Evolutionary conservation across 2,797 vertebrate genomes (phyloP), one percentile per base, ranked within the genome.

Genomic region (Onychomys arenicola): DNA sequence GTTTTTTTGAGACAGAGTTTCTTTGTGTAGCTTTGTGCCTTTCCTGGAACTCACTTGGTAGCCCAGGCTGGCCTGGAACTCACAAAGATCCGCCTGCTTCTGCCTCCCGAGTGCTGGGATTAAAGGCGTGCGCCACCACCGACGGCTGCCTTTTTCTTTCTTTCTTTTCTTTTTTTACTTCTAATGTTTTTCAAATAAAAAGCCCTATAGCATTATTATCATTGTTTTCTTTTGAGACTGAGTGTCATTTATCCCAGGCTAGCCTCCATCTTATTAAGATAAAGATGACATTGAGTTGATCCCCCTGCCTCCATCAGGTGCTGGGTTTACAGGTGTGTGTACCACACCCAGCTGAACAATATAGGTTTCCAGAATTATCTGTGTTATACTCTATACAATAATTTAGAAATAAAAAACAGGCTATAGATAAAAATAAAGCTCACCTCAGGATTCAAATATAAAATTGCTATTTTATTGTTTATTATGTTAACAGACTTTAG

Each of bases 401-500:
- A 76, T 80, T 88, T 46, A 55, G 88, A 93, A 92, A 80, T 69
- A 21, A n/a, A 32, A 23, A 25, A 21, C 67, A 63, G 55, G 9
- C 11, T 17, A 59, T 81, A 81, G 29, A 85, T 90, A 25, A 95
- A 92, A 67, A 92, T 34, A 88, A 91, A 92, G 82, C 46, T 78
- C 23, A 88, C 29, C 32, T 80, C 37, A 93, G 43, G 57, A 96
- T 71, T 97, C 46, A 94, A 61, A 82, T 91, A 81, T 90, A 89
- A 93, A 94, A 90, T 52, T 78, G 27, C 32, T 78, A 0, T 97
- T 91, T 6, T 65, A 75, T 95, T 91, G 61, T 97, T 96, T 96
- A 63, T 73, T 97, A 0, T 95, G 87, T 96, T 97, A 89, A 95
- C 96, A 98, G 98, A 95, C 27, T 95, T 95, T 34, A 88, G 78